Base-by-base conservation (phyloP, 2,113 vertebrate genomes). In the mouse (Mus musculus) region DNA sequence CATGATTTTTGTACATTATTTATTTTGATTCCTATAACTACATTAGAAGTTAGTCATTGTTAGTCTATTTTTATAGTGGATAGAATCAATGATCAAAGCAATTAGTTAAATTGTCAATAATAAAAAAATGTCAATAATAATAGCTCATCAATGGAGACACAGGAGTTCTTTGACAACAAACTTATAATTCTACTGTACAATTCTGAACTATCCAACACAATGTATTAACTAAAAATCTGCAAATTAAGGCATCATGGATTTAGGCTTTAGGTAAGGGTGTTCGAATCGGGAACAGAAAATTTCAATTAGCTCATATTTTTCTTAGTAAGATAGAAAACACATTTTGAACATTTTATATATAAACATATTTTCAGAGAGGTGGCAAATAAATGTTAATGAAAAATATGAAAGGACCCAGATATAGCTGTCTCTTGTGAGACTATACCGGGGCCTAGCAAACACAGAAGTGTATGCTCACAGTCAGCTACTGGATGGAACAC, bases 301-400 rank as follows among this genome's bases (percentile, higher is more conserved):
- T 92, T 24, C 75, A 90, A 42, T 93, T 30, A 78, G 71, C 3
- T 65, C 30, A 8, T 87, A 52, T 52, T 91, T 94, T 82, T n/a
- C 36, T 59, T 81, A 39, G 8, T 78, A 88, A 78, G 13, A 69
- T 96, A 82, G 71, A 95, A 67, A 86, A 39, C 28, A 90, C 26
- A 63, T 78, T 20, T 93, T 71, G 20, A 93, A 75, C 69, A 84
- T 54, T 88, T 19, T 88, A 59, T 90, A 77, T 59, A 63, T 12
- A 26, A 87, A 9, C 65, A 7, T 17, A 78, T 75, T 96, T 84
- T 96, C 56, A 92, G 49, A 92, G 61, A 56, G 20, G 46, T 96
- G 75, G 36, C 56, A 95, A 96, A 91, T 91, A 94, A 96, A 91
- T 93, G 28, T 8, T 33, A 61, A 88, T 77, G 46, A 94, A 92